Percentiles rank a stretch among this genome's conserved stretches.
phyloP scores from a whole-genome alignment of 2,113 vertebrate genomes.

The Egretta garzetta region DNA sequence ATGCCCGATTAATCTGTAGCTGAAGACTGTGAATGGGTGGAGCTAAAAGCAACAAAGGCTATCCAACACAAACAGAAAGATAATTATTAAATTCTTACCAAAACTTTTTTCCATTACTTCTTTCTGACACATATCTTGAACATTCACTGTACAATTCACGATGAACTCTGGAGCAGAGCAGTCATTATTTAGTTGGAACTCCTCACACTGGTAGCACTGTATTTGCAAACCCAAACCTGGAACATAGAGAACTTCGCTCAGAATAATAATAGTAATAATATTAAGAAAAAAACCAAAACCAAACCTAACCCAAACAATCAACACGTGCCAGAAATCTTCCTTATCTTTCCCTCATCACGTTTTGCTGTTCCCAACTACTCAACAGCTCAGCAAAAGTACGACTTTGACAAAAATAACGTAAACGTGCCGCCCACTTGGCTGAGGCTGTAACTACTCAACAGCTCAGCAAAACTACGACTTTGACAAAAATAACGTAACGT shows the following conservation, averaged over 20 bases:
- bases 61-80: background rate
- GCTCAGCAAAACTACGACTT: background rate
- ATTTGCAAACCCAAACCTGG: constrained; percentile 89
- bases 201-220: constrained; percentile 98
- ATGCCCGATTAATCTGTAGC: background rate
- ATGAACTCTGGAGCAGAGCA: constrained; percentile 95
- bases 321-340: background rate
- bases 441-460: background rate
- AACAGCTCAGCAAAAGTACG: background rate
- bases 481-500: background rate
- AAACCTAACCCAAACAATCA: background rate
- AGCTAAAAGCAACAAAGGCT: background rate
- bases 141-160: constrained; percentile 97
- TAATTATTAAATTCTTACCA: constrained; percentile 77
- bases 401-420: background rate
- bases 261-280: background rate
- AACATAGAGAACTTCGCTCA: constrained; percentile 14
- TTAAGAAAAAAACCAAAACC: background rate
- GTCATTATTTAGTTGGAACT: constrained; percentile 91
- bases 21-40: background rate
- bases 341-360: rapidly evolving
- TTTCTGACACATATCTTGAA: constrained; percentile 98
- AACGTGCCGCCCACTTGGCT: rapidly evolving
- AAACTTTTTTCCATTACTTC: constrained; percentile 95
- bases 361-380: background rate